Evolutionary conservation across 2,113 vertebrate species (phyloP).

Genomic region (Nanorana parkeri): DNA sequence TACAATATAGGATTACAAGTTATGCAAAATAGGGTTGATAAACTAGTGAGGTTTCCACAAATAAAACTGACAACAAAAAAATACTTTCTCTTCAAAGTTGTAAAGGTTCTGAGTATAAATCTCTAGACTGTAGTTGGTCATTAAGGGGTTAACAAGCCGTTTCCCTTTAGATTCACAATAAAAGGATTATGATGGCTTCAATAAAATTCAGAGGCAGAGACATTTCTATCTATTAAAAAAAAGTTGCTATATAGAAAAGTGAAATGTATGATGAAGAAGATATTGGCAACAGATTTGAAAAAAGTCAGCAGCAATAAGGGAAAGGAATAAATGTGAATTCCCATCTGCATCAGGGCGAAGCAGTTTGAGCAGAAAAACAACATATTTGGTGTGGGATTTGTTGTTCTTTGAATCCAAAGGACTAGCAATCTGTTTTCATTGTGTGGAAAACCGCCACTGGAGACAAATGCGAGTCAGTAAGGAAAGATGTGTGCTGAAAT

Average conservation of each 20-base stretch:
- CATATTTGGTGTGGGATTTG: constrained; percentile 59
- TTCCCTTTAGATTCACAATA: background rate
- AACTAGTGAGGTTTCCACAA: too few species aligned
- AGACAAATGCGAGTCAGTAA: constrained; percentile 44
- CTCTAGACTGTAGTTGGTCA: too few species aligned
- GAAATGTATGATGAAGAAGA: constrained; percentile 33
- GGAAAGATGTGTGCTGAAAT: constrained; percentile 43
- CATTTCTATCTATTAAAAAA: background rate
- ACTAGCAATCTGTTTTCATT: constrained; percentile 57
- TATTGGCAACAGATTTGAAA: constrained; percentile 24
- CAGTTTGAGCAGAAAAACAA: constrained; percentile 55
- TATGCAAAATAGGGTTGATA: too few species aligned
- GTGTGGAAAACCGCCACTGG: constrained; percentile 50
- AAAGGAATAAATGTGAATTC: constrained; percentile 53
- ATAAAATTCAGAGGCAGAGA: background rate
- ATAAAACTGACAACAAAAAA: too few species aligned
- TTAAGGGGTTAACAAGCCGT: too few species aligned
- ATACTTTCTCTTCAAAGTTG: too few species aligned
- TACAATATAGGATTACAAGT: too few species aligned
- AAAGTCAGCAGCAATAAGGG: constrained; percentile 47
- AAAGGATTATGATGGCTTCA: background rate
- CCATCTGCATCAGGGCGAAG: constrained; percentile 50
- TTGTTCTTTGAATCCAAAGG: constrained; percentile 54
- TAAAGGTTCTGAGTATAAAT: too few species aligned
- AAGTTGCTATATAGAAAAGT: constrained; percentile 10